These are phyloP conservation scores for Argyresthia goedartella DNA, from an alignment of 2,888 invertebrate genomes.

Conservation along the genomic window DNA sequence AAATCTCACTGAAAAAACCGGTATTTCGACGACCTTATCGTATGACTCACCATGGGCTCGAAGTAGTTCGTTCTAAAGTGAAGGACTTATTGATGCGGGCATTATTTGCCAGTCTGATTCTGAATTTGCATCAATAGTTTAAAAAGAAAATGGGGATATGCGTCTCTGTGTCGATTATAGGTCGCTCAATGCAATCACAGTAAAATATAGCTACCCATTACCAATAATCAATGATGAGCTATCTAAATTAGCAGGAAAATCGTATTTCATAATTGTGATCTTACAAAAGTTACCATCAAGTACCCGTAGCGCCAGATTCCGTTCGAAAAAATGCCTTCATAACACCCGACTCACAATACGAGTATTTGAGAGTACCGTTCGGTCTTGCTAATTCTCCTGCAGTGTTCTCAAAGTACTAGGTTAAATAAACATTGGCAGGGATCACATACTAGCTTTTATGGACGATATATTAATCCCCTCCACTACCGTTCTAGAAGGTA, in stretches of 20 bases:
- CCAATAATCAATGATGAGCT: too few relatives aligned
- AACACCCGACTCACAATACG: not conserved
- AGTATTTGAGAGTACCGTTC: conserved; percentile 24
- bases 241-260: too few relatives aligned
- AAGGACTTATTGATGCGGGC: not conserved
- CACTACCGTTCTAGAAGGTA: too few relatives aligned
- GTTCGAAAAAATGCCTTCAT: not conserved
- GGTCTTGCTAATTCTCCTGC: conserved; percentile 21
- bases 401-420: conserved; percentile 14
- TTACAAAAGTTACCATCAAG: not conserved
- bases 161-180: not conserved
- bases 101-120: not conserved
- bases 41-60: too few relatives aligned
- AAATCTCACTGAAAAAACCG: too few relatives aligned
- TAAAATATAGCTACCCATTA: too few relatives aligned
- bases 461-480: too few relatives aligned
- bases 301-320: not conserved
- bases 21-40: too few relatives aligned
- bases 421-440: not conserved
- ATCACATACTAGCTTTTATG: too few relatives aligned
- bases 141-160: not conserved
- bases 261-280: too few relatives aligned
- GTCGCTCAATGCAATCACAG: too few relatives aligned
- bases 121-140: not conserved
- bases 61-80: too few relatives aligned